Evolutionary conservation across 2,797 vertebrate species (phyloP), one percentile per base, ranked within the genome.

Genomic region (Anabas testudineus): DNA sequence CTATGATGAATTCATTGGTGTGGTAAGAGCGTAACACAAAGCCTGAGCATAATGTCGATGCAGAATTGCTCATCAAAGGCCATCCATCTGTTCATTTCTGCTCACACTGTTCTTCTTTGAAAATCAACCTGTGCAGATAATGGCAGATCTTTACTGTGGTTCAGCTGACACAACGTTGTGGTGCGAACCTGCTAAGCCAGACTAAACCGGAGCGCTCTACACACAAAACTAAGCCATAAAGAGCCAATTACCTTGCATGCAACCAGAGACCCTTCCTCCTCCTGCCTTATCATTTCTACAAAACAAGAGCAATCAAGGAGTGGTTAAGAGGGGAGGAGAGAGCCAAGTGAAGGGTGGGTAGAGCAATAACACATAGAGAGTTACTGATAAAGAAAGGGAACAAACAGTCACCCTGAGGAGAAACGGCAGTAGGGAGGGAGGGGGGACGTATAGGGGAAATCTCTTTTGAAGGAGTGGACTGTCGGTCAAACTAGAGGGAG

Each of bases 401-500:
- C 76, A 85, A 76, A 82, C 61, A 81, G 68, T 18, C 67, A 72
- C 74, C 74, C 70, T 1, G 68, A 85, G 76, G 71, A 87, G 86
- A 83, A n/a, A 71, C 32, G 22, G 21, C 45, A 49, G 45, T 73
- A 47, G 43, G 74, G 77, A 62, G 64, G 62, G 71, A 55, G 76
- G 70, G 67, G 48, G 70, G 58, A 76, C 68, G 56, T 81, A 88
- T 77, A 78, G 67, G 74, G 76, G 85, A 88, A 88, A 87, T 85
- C 24, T 59, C 73, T 87, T 86, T 78, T 83, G 68, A 85, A 88
- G 76, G 85, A 84, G 82, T 65, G 71, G 76, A 88, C 83, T 81
- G 81, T 84, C 32, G 70, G 78, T 71, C 80, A 49, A 84, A 74
- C 82, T 63, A 60, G 69, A 84, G 84, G 81, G 80, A 80, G 72